phyloP scores from a whole-genome alignment of 2,797 vertebrate species.

The Melanotaenia maccullochi region DNA sequence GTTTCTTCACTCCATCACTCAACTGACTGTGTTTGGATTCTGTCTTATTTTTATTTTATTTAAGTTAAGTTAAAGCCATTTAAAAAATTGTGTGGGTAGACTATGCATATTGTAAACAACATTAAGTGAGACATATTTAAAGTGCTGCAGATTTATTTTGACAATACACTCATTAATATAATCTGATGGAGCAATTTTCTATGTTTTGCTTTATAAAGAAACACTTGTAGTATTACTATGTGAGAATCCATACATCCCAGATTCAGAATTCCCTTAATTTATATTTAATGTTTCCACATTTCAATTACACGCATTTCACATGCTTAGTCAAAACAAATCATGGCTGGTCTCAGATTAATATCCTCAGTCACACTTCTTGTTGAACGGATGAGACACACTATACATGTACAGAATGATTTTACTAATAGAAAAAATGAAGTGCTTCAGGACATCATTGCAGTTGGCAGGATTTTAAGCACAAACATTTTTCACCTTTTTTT shows the following conservation, averaged over 20 bases:
- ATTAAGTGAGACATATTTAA: neutral
- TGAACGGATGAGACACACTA: constrained; percentile 18
- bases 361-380: constrained; percentile 16
- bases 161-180: neutral
- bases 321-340: constrained; percentile 19
- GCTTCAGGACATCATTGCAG: constrained; percentile 39
- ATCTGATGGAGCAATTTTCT: neutral
- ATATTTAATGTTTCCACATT: constrained; percentile 16
- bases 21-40: neutral
- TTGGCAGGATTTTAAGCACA: constrained; percentile 2
- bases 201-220: constrained; percentile 2
- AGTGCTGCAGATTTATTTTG: constrained; percentile 1
- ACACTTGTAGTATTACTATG: neutral
- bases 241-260: constrained; percentile 12
- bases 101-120: neutral
- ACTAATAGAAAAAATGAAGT: constrained; percentile 21
- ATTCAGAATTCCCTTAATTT: constrained; percentile 12
- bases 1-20: neutral
- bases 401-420: constrained; percentile 24
- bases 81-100: neutral
- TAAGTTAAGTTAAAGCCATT: constrained; percentile 1
- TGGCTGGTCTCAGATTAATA: neutral
- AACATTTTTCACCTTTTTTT: constrained; percentile 4
- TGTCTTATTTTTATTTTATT: neutral
- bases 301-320: constrained; percentile 14